Evolutionary conservation across 30 jellyfish, hydroid and myxozoan genomes (phyloP).

Genomic region (Sanderia malayensis): DNA sequence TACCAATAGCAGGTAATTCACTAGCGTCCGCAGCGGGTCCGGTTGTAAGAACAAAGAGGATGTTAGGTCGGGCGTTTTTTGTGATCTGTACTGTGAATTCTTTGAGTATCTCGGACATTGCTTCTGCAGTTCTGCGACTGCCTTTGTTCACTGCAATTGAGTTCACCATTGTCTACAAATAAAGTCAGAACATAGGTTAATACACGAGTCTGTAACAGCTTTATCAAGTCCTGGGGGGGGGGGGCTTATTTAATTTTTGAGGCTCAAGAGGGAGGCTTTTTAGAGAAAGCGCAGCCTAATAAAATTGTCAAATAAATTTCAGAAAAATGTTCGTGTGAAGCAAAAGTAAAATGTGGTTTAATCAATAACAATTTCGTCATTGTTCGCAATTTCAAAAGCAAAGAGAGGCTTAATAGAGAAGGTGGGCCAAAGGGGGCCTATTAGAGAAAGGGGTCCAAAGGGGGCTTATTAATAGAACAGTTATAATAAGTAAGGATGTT

Average conservation of each 20-base stretch:
- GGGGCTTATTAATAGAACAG: not conserved
- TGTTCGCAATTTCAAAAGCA: no score
- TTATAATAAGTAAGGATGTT: no score
- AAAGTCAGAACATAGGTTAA: no score
- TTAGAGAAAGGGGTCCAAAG: not conserved
- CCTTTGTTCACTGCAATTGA: conserved; percentile 36
- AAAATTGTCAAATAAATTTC: no score
- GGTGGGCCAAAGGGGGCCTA: not conserved
- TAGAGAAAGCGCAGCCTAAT: no score
- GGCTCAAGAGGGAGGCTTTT: no score
- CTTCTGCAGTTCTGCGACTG: conserved; percentile 50
- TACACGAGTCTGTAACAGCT: no score
- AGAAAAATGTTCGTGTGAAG: no score
- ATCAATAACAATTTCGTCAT: no score
- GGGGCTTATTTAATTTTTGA: no score
- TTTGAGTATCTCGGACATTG: conserved; percentile 47
- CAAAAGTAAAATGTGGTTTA: not conserved
- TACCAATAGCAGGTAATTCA: conserved; percentile 20
- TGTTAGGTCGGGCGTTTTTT: conserved; percentile 36
- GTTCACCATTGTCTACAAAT: conserved; percentile 43
- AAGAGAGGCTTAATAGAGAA: not conserved
- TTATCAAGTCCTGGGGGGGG: no score
- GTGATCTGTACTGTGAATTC: conserved; percentile 29
- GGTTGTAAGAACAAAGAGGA: conserved; percentile 46
- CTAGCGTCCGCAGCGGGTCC: conserved; percentile 67